phyloP scores from a whole-genome alignment of 2,888 invertebrate genomes.

The Ceramica pisi region DNA sequence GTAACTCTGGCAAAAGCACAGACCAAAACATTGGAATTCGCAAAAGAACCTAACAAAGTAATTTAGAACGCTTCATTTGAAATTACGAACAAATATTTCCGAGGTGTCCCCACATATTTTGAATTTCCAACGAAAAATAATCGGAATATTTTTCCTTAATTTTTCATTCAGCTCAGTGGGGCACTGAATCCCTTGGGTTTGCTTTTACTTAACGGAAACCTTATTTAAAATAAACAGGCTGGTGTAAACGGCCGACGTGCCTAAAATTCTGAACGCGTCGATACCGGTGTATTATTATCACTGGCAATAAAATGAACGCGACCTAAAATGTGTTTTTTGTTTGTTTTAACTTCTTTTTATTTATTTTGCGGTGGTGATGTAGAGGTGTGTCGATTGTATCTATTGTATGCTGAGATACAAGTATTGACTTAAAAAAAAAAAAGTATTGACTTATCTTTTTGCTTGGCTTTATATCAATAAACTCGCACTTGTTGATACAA shows the following conservation, averaged over 20 bases:
- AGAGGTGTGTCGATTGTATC: conserved; percentile 48
- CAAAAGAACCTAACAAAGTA: conserved; percentile 42
- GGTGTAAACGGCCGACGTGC: conserved; percentile 87
- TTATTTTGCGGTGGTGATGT: conserved; percentile 44
- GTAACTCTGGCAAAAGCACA: not conserved
- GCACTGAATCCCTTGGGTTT: conserved; percentile 81
- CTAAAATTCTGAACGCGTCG: conserved; percentile 81
- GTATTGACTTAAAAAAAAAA: conserved; percentile 41
- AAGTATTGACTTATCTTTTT: conserved; percentile 40
- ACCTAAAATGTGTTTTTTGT: conserved; percentile 62
- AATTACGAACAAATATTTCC: conserved; percentile 51
- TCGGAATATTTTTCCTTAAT: conserved; percentile 83
- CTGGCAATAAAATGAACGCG: conserved; percentile 79
- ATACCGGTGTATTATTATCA: conserved; percentile 82
- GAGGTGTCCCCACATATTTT: conserved; percentile 65
- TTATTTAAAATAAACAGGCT: conserved; percentile 89
- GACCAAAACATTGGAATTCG: conserved; percentile 30
- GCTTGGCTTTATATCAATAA: conserved; percentile 42
- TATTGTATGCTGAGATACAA: conserved; percentile 31
- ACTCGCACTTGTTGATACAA: conserved; percentile 47
- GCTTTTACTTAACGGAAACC: conserved; percentile 87
- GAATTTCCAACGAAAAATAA: conserved; percentile 71
- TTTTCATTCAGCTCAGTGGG: conserved; percentile 85
- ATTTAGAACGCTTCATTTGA: conserved; percentile 50
- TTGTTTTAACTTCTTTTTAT: conserved; percentile 54